These are phyloP conservation scores for Axis porcinus DNA, from an alignment of 2,113 vertebrate species.

Conservation along the genomic window DNA sequence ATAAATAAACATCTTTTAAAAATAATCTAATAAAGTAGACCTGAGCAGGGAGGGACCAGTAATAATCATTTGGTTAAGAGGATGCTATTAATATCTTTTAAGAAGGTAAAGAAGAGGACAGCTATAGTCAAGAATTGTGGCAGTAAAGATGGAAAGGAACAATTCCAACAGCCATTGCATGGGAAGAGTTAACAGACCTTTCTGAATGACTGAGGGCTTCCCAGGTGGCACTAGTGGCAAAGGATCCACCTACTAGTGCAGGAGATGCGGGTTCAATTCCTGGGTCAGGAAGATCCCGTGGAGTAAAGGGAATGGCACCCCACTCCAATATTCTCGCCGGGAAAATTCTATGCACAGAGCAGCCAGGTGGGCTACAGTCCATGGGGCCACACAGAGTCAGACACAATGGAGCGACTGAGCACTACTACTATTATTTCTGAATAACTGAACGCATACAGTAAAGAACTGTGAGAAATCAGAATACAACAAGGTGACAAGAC, in stretches of 20 bases:
- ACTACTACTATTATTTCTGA: not conserved
- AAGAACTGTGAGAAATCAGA: not conserved
- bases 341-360: not conserved
- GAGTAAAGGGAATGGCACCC: not conserved
- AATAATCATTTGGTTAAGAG: slow-evolving; percentile 14
- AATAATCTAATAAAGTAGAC: not conserved
- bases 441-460: not conserved
- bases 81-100: not conserved
- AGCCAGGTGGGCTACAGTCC: not conserved
- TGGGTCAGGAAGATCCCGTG: accelerated
- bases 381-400: not conserved
- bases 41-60: not conserved
- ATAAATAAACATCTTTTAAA: not conserved
- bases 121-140: not conserved
- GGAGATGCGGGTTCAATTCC: not conserved
- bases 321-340: not conserved
- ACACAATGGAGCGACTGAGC: not conserved
- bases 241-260: not conserved
- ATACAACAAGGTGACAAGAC: not conserved
- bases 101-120: not conserved
- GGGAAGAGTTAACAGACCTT: not conserved
- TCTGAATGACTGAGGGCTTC: not conserved
- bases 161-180: not conserved
- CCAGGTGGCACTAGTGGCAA: not conserved
- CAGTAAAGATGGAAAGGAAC: not conserved